Base-by-base conservation (phyloP, 2,888 invertebrate species). In the Orchesella flavescens region DNA sequence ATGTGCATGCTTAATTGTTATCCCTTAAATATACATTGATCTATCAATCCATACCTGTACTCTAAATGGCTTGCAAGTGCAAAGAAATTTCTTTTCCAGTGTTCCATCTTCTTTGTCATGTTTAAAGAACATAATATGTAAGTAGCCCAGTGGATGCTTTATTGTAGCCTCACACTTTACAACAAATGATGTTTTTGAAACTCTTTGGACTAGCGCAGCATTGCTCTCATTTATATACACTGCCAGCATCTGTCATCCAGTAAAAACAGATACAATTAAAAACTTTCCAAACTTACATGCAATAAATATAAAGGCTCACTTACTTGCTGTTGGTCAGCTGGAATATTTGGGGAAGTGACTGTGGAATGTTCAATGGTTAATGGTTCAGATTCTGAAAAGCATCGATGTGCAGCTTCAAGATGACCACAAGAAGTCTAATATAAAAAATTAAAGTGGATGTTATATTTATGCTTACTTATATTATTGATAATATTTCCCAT, bases 131-230 rank as follows among this genome's bases (percentile, higher is more conserved):
- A 92, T 92, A 89, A 94, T 93, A 89, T 94, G 94, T 49, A 94
- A 90, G 89, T 93, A 94, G 12, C 94, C 94, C 23, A 94, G 91
- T 0, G 94, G 94, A 89, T 94, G 93, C 86, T 93, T 93, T 0
- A 92, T 91, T 73, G 92, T 92, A 10, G 92, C 92, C 89, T 93
- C 93, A 89, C 94, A 94, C 89, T 93, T 93, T 1, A 94, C 94
- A 68, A 93, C 94, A 93, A 94, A 93, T 49, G 93, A 93, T 89
- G 92, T 92, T 89, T 93, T 93, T 0, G 94, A 93, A 34, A 94
- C 93, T 87, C 93, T 91, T 89, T 94, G 94, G 3, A 94, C 94
- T 19, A 94, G 89, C 7, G 91, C 92, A 4, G 93, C 92, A 2
- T 92, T 92, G 7, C 90, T 90, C 89, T 93, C 93, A 10, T 92